Conservation (phyloP, 2,113 vertebrate species). For the Cyrtonyx montezumae region DNA sequence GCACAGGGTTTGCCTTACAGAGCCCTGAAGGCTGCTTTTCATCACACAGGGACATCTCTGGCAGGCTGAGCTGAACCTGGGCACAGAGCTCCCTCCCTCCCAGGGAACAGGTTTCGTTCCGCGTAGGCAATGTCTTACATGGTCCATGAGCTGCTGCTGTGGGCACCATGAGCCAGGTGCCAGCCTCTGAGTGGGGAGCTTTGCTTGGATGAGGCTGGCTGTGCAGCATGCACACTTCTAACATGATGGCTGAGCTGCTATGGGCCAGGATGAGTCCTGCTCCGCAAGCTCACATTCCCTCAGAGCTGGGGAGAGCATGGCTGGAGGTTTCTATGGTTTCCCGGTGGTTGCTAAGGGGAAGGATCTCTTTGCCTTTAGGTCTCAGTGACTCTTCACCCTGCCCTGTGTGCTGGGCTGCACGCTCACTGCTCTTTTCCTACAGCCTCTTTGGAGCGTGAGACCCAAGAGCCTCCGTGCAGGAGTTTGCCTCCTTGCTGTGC, state of each 20-base stretch:
- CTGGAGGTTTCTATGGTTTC: slow-evolving; percentile 51
- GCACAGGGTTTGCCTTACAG: not conserved
- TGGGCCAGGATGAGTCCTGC: not conserved
- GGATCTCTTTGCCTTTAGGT: not conserved
- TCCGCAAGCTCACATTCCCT: not conserved
- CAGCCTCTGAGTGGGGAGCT: not conserved
- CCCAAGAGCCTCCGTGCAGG: slow-evolving; percentile 49
- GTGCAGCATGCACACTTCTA: accelerated
- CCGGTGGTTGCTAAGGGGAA: slow-evolving; percentile 40
- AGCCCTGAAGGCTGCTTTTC: not conserved
- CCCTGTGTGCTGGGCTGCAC: not conserved
- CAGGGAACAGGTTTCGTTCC: not conserved
- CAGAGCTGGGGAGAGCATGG: not conserved
- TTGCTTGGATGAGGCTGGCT: accelerated
- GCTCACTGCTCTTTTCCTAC: slow-evolving; percentile 26
- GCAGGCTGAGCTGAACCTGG: not conserved
- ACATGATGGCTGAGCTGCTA: not conserved
- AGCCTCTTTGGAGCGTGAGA: slow-evolving; percentile 56
- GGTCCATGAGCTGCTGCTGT: not conserved
- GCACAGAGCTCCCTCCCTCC: not conserved
- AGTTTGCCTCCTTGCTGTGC: not conserved
- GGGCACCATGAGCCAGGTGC: not conserved
- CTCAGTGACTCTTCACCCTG: slow-evolving; percentile 46
- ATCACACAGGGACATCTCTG: not conserved
- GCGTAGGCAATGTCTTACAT: not conserved